A percentile compares a stretch with the other conserved stretches of the same genome.
Conservation (phyloP, 1,140 invertebrate genomes). For the Atta colombica region DNA sequence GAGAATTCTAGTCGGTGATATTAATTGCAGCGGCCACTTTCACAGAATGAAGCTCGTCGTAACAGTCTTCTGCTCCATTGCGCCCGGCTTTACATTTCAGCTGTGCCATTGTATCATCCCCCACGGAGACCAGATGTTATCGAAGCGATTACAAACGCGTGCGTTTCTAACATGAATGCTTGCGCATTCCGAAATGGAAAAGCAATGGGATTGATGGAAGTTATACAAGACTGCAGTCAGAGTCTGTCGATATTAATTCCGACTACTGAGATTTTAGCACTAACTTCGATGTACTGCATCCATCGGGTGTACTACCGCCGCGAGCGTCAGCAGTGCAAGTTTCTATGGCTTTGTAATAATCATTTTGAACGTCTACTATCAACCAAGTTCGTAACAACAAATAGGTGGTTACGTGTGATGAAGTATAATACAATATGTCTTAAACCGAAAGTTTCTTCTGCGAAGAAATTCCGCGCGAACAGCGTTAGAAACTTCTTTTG, state of each 20-base stretch:
- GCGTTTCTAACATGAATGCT: not conserved
- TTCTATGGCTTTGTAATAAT: constrained; percentile 16
- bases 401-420: not conserved
- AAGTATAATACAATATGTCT: not conserved
- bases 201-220: constrained; percentile 14
- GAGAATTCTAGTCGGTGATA: not conserved
- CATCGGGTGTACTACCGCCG: not conserved
- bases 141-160: constrained; percentile 26
- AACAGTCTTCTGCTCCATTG: constrained; percentile 20
- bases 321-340: not conserved
- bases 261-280: constrained; percentile 28
- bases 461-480: constrained; percentile 4
- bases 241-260: constrained; percentile 28
- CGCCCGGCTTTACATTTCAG: constrained; percentile 1
- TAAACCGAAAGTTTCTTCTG: not conserved
- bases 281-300: constrained; percentile 3
- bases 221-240: not conserved
- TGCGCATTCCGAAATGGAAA: not conserved
- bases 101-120: constrained; percentile 1
- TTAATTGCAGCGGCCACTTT: constrained; percentile 13
- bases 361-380: not conserved
- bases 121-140: constrained; percentile 29
- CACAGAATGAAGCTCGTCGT: not conserved
- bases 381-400: constrained; percentile 3
- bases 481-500: not conserved